phyloP scores from a whole-genome alignment of 2,888 invertebrate genomes.

The Meteorus cinctellus region DNA sequence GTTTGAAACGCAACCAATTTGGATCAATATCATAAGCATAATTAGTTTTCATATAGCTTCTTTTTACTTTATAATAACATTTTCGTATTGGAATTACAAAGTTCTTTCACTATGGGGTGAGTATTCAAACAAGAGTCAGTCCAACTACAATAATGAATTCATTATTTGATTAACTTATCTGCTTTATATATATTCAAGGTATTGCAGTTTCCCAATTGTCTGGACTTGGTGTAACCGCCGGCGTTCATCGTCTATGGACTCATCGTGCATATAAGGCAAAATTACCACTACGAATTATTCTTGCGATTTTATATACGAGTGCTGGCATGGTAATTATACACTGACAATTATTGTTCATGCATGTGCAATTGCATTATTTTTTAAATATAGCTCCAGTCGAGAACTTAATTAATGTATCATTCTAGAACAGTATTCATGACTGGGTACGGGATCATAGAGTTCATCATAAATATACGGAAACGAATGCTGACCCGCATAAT shows the following conservation, averaged over 20 bases:
- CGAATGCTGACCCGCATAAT: slow-evolving; percentile 88
- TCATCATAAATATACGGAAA: slow-evolving; percentile 84
- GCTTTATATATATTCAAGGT: not conserved
- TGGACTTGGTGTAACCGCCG: slow-evolving; percentile 96
- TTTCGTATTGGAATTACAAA: slow-evolving; percentile 26
- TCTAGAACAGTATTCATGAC: slow-evolving; percentile 80
- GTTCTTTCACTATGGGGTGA: slow-evolving; percentile 26
- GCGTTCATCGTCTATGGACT: slow-evolving; percentile 96
- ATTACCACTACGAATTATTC: slow-evolving; percentile 87
- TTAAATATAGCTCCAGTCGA: not conserved
- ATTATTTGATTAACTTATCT: not conserved
- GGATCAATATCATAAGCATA: slow-evolving; percentile 26
- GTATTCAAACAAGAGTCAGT: not conserved
- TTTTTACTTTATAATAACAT: slow-evolving; percentile 29
- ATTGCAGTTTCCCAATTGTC: not conserved
- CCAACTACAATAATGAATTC: not conserved
- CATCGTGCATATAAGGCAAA: slow-evolving; percentile 97
- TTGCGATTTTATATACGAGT: slow-evolving; percentile 77
- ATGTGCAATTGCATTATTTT: not conserved
- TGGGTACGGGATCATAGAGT: slow-evolving; percentile 87
- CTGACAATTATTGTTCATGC: slow-evolving; percentile 3
- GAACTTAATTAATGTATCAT: slow-evolving; percentile 26
- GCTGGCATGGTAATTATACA: not conserved
- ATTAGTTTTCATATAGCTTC: slow-evolving; percentile 16
- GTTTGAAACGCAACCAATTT: slow-evolving; percentile 24